Conservation (phyloP, 2,797 vertebrate genomes). For the Sebastes ruberrimus region DNA sequence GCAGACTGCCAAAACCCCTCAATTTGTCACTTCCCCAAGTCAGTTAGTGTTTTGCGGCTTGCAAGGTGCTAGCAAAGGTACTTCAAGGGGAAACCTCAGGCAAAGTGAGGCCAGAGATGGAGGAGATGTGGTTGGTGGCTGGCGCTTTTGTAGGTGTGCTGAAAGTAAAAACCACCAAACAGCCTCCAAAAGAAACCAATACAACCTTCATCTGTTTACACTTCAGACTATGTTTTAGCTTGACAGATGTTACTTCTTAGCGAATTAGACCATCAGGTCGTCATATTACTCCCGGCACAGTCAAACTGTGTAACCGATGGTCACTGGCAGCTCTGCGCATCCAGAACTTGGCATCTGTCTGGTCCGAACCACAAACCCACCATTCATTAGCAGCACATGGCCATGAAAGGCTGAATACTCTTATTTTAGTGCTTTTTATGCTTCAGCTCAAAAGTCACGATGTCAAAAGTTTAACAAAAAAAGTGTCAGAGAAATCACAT, state of each 20-base stretch:
- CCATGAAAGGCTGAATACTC: neutral
- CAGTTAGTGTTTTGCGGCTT: constrained; percentile 75
- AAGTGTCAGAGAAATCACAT: neutral
- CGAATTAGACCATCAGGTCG: constrained; percentile 26
- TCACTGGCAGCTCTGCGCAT: constrained; percentile 51
- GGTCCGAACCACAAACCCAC: constrained; percentile 60
- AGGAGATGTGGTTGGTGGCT: constrained; percentile 75
- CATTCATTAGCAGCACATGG: constrained; percentile 48
- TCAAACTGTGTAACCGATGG: constrained; percentile 27
- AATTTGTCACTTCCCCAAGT: constrained; percentile 79
- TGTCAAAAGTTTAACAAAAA: neutral
- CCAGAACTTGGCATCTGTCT: constrained; percentile 47
- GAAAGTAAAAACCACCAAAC: constrained; percentile 59
- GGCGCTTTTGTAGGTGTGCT: constrained; percentile 70
- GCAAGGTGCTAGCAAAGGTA: constrained; percentile 79
- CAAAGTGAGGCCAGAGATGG: constrained; percentile 64
- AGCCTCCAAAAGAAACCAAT: constrained; percentile 50
- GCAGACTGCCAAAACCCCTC: constrained; percentile 74
- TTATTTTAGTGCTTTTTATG: neutral
- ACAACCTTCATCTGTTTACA: constrained; percentile 52
- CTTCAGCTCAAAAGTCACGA: constrained; percentile 1
- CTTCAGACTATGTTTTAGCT: constrained; percentile 30
- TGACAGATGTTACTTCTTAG: constrained; percentile 57
- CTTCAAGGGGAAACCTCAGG: constrained; percentile 71
- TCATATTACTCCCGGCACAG: constrained; percentile 37